phyloP scores from a whole-genome alignment of 2,113 vertebrate genomes.

The Gnathonemus longibarbis region DNA sequence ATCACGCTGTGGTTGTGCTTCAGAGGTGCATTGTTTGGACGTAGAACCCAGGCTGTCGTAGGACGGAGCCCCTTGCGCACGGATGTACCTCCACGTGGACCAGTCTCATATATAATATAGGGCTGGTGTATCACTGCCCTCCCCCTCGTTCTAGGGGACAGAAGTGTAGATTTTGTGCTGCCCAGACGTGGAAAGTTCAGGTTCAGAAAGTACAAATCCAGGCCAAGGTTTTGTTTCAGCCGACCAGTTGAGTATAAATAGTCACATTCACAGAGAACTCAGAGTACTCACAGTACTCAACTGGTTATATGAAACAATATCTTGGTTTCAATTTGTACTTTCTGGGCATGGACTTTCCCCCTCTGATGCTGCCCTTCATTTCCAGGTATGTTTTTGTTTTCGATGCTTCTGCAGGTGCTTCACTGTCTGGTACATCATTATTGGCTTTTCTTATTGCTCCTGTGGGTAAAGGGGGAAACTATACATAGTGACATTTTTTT shows the following conservation, averaged over 20 bases:
- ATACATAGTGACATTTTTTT: conserved; percentile 39
- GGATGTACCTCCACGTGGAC: neutral
- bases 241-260: neutral
- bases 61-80: neutral
- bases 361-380: neutral
- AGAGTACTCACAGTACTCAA: neutral
- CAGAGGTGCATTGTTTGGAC: neutral
- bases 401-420: no score
- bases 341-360: neutral
- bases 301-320: neutral
- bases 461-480: conserved; percentile 3
- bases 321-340: neutral
- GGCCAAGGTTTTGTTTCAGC: neutral
- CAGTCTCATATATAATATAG: no score
- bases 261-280: neutral
- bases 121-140: neutral
- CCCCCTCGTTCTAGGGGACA: neutral
- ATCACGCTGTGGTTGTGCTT: neutral
- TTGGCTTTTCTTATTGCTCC: neutral
- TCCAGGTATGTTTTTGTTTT: neutral
- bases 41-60: neutral
- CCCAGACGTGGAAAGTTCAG: neutral
- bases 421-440: neutral
- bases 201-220: neutral
- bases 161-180: neutral